Evolutionary conservation across 1,140 invertebrate genomes (phyloP), one percentile per base, ranked within the genome.

Genomic region (Carposina sasakii): DNA sequence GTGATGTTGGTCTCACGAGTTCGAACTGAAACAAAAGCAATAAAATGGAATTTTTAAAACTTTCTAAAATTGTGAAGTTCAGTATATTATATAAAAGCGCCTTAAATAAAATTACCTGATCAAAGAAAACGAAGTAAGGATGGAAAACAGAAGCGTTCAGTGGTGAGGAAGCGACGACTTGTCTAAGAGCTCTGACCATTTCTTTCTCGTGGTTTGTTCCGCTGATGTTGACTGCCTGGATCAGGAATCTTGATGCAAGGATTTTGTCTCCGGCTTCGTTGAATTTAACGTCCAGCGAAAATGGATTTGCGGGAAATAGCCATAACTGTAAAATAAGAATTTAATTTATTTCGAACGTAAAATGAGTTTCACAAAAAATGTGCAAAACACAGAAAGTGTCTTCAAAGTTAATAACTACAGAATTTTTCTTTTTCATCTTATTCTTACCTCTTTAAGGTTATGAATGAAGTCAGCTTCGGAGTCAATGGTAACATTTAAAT

Each of bases 91-190:
- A 28, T 21, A 17, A 19, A 16, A 9, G 21, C 1, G 28, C 8
- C 26, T 15, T 15, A 15, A 47, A 51, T 45, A 36, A 53, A 24
- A n/a, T 47, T 76, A 92, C 91, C 83, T 95, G 95, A 85, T 98
- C 96, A 70, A 97, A 98, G 81, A 96, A 98, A 3, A 97, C 93
- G 64, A 98, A 97, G 63, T 96, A 96, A 0, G 96, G 96, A 86
- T 98, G 95, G 66, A 96, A 98, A 1, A 97, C 95, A 5, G 92
- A 96, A 13, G 93, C 94, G 57, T 96, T 95, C 4, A 96, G 79
- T 0, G 91, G 87, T 8, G 94, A 94, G 6, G 92, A 88, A 0
- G 89, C 74, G 34, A 95, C 95, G 2, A 98, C 92, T 48, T 89
- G 72, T 48, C 96, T 85, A 1, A 98, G 78, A 37, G 91, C 90